Base-by-base conservation (phyloP, 2,888 invertebrate genomes). In the Eristalis intricaria region DNA sequence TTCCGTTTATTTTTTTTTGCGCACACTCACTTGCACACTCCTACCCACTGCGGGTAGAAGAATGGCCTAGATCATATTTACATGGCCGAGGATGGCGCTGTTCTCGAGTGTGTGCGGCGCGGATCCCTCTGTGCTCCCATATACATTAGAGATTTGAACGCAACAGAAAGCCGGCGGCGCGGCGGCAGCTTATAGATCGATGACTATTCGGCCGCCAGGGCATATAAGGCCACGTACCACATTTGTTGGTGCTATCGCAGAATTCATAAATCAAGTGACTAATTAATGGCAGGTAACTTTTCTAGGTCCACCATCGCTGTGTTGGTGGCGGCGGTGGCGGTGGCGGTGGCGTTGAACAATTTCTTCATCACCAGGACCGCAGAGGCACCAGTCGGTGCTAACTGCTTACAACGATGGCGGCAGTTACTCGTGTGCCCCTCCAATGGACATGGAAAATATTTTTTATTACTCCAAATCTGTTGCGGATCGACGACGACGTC, bases 231-330 rank as follows among this genome's bases (percentile, higher is more conserved):
- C 77, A 84, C 87, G 87, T 87, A 81, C 84, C 82, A 81, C 82
- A 83, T 83, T 84, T 85, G 88, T 80, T 87, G 87, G 87, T 87
- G 89, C 84, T 89, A 89, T 89, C 89, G 87, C 89, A 88, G 88
- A 89, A 89, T 89, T 89, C 89, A 89, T 89, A 89, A 89, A 89
- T 89, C 89, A 89, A 89, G 89, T 86, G 88, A 89, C 89, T 89
- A 89, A 89, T 89, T 89, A 89, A 89, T 89, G 89, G 89, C 87
- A 89, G 89, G 86, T 89, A 88, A 89, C 81, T 79, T 82, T 79
- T 82, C 82, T 87, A 87, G 79, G 73, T 71, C 65, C 80, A 77
- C 64, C 61, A 50, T 65, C 78, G 77, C 50, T 69, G 77, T 77
- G 77, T 11, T 63, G 81, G 79, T 71, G 82, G 78, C 43, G 82